Evolutionary conservation across 1,140 invertebrate genomes (phyloP).

Genomic region (Rhagoletis zephyria): DNA sequence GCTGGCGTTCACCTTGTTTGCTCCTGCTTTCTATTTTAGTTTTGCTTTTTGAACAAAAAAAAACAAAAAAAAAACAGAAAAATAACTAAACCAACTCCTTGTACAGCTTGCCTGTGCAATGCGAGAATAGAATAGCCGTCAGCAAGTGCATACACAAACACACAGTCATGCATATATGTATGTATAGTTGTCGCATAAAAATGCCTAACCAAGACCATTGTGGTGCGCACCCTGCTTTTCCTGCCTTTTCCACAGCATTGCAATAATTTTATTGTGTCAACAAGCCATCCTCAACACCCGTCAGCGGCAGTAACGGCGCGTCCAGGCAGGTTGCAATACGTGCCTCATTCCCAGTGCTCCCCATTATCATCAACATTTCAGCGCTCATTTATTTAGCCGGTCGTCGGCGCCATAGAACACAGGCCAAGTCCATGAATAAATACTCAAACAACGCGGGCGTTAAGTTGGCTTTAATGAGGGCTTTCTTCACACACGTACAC

Average conservation of each 20-base stretch:
- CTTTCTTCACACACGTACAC: background rate
- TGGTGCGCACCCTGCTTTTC: too few relatives aligned
- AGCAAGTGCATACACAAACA: too few relatives aligned
- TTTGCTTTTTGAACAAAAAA: conserved; percentile 57
- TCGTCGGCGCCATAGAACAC: background rate
- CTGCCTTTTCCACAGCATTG: conserved; percentile 58
- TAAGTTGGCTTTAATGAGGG: conserved; percentile 14
- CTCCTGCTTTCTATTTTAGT: background rate
- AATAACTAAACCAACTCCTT: too few relatives aligned
- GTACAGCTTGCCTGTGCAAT: too few relatives aligned
- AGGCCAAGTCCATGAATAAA: background rate
- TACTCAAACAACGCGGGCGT: background rate
- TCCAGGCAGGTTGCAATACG: background rate
- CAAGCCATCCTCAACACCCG: conserved; percentile 56
- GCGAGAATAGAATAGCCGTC: too few relatives aligned
- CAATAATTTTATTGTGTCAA: conserved; percentile 64
- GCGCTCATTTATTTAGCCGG: conserved; percentile 44
- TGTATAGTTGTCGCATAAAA: too few relatives aligned
- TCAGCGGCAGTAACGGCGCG: too few relatives aligned
- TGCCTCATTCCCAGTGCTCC: background rate
- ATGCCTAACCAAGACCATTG: too few relatives aligned
- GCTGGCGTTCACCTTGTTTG: conserved; percentile 39
- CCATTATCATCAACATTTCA: conserved; percentile 32
- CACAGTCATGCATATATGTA: too few relatives aligned
- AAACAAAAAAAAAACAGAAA: too few relatives aligned